These are phyloP conservation scores for Eurytemora carolleeae DNA, from an alignment of 1,140 invertebrate species.

Conservation along the genomic window DNA sequence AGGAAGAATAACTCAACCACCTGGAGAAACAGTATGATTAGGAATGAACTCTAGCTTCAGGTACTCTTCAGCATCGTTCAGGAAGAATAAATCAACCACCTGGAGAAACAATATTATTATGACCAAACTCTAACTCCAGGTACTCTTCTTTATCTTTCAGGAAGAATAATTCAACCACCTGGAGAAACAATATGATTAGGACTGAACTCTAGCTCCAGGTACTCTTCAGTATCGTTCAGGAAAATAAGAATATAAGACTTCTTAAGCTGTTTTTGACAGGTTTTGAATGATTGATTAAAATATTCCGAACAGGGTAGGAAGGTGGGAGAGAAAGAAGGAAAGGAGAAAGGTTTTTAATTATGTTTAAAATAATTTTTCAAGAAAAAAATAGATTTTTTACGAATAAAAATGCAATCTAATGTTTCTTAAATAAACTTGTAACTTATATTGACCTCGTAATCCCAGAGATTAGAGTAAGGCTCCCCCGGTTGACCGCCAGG, in stretches of 20 bases:
- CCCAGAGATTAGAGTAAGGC: slow-evolving; percentile 5
- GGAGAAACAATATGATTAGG: not conserved
- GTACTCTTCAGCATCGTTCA: slow-evolving; percentile 27
- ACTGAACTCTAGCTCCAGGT: slow-evolving; percentile 25
- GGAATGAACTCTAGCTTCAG: slow-evolving; percentile 29
- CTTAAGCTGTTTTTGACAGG: too few species aligned
- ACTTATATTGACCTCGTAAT: slow-evolving; percentile 9
- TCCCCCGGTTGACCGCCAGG: not conserved
- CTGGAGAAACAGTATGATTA: not conserved
- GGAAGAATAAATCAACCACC: slow-evolving; percentile 18
- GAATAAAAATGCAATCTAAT: not conserved
- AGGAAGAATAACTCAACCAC: slow-evolving; percentile 23
- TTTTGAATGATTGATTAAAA: not conserved
- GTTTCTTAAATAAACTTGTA: not conserved
- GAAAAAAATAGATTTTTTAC: too few species aligned
- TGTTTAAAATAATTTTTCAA: too few species aligned
- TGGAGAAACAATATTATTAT: not conserved
- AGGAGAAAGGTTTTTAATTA: too few species aligned
- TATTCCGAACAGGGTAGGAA: not conserved
- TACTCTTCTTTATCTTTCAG: slow-evolving; percentile 27
- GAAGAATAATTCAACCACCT: slow-evolving; percentile 18
- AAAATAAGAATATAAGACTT: too few species aligned
- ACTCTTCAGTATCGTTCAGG: slow-evolving; percentile 25
- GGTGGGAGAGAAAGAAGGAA: not conserved
- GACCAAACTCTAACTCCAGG: slow-evolving; percentile 23